Evolutionary conservation across 1,140 invertebrate genomes (phyloP).

Genomic region (Drosophila biarmipes): DNA sequence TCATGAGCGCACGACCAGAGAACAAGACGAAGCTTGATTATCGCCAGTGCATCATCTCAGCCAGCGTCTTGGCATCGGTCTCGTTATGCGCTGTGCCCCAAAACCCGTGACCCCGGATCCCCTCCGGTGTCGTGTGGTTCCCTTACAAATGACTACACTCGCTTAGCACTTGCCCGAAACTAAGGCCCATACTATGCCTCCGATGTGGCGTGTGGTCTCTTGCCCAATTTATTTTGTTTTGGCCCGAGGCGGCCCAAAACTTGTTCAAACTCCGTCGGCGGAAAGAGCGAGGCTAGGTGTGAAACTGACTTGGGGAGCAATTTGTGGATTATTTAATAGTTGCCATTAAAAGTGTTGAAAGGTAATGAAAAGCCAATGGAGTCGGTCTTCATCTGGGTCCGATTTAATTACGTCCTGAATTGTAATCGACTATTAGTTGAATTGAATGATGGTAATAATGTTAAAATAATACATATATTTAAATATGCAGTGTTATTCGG

Average conservation of each 20-base stretch:
- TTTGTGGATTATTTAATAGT: slow-evolving; percentile 48
- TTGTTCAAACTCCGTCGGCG: slow-evolving; percentile 25
- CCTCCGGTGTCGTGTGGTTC: slow-evolving; percentile 50
- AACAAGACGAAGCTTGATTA: slow-evolving; percentile 83
- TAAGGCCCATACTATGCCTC: slow-evolving; percentile 37
- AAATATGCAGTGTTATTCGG: too few species aligned
- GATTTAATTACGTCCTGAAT: background rate
- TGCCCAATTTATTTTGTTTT: slow-evolving; percentile 39
- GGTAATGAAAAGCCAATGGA: slow-evolving; percentile 23
- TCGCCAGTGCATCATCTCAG: slow-evolving; percentile 78
- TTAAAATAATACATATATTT: too few species aligned
- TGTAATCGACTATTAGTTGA: too few species aligned
- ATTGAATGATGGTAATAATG: too few species aligned
- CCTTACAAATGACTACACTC: slow-evolving; percentile 77
- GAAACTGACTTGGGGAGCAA: slow-evolving; percentile 41
- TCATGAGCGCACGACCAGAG: slow-evolving; percentile 81
- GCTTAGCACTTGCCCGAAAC: slow-evolving; percentile 51
- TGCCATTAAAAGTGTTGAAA: slow-evolving; percentile 43
- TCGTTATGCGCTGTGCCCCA: slow-evolving; percentile 52
- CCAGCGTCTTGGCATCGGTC: slow-evolving; percentile 56
- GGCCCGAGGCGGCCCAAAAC: slow-evolving; percentile 37
- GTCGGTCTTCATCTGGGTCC: background rate
- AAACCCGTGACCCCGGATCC: slow-evolving; percentile 18
- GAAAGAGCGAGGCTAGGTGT: slow-evolving; percentile 22
- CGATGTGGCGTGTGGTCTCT: slow-evolving; percentile 65